A percentile compares a stretch with the other conserved stretches of the same genome.
Evolutionary conservation across 2,888 invertebrate species (phyloP).

Genomic region (Agrotis ipsilon): DNA sequence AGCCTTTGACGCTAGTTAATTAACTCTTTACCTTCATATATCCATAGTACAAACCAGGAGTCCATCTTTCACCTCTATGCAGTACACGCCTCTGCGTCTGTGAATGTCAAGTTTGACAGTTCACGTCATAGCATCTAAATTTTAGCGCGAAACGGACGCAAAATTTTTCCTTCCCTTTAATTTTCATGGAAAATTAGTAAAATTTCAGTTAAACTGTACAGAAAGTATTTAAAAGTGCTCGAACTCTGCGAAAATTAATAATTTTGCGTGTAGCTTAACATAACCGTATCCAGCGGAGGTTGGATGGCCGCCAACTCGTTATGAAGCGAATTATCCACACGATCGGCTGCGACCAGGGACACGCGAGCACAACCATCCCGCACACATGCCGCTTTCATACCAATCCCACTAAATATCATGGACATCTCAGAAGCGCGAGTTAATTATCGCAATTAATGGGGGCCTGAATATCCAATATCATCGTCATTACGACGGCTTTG

Average conservation of each 20-base stretch:
- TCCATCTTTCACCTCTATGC: too few relatives aligned
- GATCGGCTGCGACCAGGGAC: conserved; percentile 63
- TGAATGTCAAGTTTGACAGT: too few relatives aligned
- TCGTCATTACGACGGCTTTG: conserved; percentile 49
- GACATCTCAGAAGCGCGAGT: conserved; percentile 61
- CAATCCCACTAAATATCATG: conserved; percentile 62
- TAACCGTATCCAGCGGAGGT: conserved; percentile 65
- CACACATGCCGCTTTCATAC: conserved; percentile 64
- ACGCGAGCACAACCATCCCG: conserved; percentile 59
- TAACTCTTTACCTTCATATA: too few relatives aligned
- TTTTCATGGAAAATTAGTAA: too few relatives aligned
- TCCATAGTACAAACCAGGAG: too few relatives aligned
- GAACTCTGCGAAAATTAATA: conserved; percentile 64
- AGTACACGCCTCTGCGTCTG: too few relatives aligned
- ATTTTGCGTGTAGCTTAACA: conserved; percentile 69
- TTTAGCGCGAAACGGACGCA: too few relatives aligned
- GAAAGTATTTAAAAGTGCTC: too few relatives aligned
- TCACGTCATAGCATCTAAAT: too few relatives aligned
- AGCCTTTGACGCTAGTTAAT: too few relatives aligned
- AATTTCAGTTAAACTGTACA: too few relatives aligned
- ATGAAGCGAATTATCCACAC: conserved; percentile 66
- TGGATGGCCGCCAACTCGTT: conserved; percentile 72
- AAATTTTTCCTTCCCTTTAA: too few relatives aligned
- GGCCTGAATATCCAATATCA: conserved; percentile 52
- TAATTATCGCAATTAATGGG: conserved; percentile 58